Percentiles rank a stretch among this genome's conserved stretches.
Conservation (phyloP, 2,113 vertebrate species). For the Platycercus adscitus region DNA sequence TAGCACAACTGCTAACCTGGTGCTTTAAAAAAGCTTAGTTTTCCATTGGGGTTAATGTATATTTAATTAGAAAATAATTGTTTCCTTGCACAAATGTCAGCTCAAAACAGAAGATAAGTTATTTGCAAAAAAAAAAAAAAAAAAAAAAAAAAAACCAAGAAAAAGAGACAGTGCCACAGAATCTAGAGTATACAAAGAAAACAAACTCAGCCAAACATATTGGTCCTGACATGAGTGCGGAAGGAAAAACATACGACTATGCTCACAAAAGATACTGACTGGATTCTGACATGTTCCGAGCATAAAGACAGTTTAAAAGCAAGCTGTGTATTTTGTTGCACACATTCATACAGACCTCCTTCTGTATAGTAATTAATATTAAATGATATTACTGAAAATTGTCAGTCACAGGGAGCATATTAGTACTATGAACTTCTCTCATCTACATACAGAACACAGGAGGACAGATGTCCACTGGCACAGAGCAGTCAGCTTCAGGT, state of each 20-base stretch:
- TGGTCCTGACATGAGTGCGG: slow-evolving; percentile 29
- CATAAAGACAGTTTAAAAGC: not conserved
- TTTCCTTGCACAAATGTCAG: not conserved
- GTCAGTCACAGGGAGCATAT: not conserved
- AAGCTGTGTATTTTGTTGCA: not conserved
- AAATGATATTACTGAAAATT: not conserved
- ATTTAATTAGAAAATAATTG: slow-evolving; percentile 2
- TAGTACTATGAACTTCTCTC: not conserved
- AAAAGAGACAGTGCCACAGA: not conserved
- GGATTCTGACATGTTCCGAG: not conserved
- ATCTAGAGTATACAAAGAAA: not conserved
- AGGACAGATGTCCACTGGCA: not conserved
- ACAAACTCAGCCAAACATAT: not conserved
- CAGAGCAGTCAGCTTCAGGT: fast-evolving
- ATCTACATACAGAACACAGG: not conserved
- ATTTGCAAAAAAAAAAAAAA: not conserved
- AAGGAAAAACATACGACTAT: slow-evolving; percentile 22
- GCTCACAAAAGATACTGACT: not conserved
- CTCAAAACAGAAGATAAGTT: not conserved
- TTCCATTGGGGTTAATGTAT: not conserved
- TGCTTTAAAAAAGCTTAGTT: not conserved
- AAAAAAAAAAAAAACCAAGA: not conserved
- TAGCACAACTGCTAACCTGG: not conserved
- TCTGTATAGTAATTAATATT: not conserved
- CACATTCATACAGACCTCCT: not conserved